A percentile compares a stretch with the other conserved stretches of the same genome.
Conservation (phyloP, 2,797 vertebrate genomes). For the Linurgus olivaceus region DNA sequence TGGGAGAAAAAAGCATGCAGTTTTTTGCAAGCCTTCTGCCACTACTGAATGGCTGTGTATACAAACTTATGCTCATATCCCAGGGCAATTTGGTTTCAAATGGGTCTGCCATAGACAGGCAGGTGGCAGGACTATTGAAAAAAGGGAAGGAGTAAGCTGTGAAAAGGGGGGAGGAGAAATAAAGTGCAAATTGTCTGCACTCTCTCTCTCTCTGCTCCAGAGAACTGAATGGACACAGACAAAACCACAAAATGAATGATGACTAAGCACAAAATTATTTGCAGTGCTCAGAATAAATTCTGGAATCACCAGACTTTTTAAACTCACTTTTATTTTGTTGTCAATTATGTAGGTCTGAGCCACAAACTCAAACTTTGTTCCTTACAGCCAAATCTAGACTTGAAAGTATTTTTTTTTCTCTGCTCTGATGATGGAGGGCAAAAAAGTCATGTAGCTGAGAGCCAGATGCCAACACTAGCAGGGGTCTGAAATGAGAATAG, state of each 20-base stretch:
- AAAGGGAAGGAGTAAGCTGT: neutral
- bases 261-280: neutral
- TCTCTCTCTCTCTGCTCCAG: neutral
- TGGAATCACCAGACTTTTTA: neutral
- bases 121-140: neutral
- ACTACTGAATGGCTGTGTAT: neutral
- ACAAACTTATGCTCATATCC: neutral
- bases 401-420: neutral
- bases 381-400: neutral
- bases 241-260: neutral
- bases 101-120: neutral
- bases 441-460: neutral
- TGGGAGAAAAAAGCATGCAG: accelerated
- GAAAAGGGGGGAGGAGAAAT: neutral
- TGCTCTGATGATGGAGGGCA: neutral
- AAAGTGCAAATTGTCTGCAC: neutral
- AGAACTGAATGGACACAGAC: neutral
- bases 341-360: neutral
- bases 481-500: conserved; percentile 17
- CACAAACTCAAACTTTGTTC: neutral
- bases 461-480: neutral
- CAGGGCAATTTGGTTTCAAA: neutral
- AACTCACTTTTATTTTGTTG: neutral
- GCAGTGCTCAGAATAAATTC: neutral
- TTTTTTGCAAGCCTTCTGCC: neutral